Evolutionary conservation across 2,113 vertebrate genomes (phyloP).

Genomic region (Coracopsis vasa): DNA sequence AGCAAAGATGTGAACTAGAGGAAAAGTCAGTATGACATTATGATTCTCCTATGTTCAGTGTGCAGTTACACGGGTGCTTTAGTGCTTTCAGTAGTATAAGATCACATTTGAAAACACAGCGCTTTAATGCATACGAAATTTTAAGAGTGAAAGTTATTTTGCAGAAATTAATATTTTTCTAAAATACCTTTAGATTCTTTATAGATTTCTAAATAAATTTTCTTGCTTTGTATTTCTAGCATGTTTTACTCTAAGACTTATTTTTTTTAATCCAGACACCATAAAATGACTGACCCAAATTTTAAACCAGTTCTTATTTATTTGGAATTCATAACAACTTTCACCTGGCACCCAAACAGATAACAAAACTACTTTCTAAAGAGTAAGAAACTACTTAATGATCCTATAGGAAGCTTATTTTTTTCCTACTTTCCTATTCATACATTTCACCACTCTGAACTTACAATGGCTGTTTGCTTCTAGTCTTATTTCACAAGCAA

Average conservation of each 20-base stretch:
- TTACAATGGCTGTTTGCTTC: neutral
- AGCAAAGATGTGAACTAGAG: slow-evolving; percentile 56
- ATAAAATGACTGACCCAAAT: neutral
- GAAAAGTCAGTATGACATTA: slow-evolving; percentile 50
- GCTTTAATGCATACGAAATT: neutral
- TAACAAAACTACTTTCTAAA: neutral
- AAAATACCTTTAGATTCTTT: neutral
- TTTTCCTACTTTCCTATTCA: neutral
- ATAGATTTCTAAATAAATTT: neutral
- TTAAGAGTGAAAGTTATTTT: neutral
- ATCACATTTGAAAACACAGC: neutral
- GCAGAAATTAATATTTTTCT: neutral
- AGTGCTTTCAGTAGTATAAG: neutral
- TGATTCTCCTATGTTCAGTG: neutral
- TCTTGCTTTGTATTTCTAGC: neutral
- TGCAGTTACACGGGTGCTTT: neutral
- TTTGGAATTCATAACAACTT: neutral
- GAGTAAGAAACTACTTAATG: neutral
- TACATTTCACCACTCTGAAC: neutral
- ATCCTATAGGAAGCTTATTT: neutral
- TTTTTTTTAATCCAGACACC: neutral
- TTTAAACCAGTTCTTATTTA: neutral
- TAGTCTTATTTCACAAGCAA: neutral
- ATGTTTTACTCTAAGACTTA: neutral
- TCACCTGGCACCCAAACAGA: neutral